Base-by-base conservation (phyloP, 2,797 vertebrate genomes). In the Nothura maculosa region DNA sequence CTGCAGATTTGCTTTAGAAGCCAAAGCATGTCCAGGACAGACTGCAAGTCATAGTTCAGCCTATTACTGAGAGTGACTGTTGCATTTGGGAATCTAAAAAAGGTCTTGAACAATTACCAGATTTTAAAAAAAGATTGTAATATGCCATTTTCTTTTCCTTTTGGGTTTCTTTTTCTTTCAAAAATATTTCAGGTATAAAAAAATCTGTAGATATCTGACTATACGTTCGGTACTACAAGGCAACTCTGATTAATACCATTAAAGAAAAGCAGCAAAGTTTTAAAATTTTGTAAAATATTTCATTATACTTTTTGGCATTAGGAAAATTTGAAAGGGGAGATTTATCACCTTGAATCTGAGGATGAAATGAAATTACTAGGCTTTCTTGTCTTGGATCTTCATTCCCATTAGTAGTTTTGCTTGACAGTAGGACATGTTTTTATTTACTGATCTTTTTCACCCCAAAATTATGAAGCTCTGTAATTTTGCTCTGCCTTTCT, bases 1-100 rank as follows among this genome's bases (percentile, higher is more conserved):
- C 61, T 87, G 60, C 64, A 92, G 76, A 36, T 82, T 89, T 24
- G 16, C 63, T 73, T 84, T 16, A 67, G 34, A 75, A 43, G 40
- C 20, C 27, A 80, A 76, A 47, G 28, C 81, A 79, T 62, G 18
- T 48, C 85, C 64, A 85, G 78, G 78, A 77, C 54, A 72, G 30
- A n/a, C 47, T n/a, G 13, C 30, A 86, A 79, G 6, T 64, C 67
- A 38, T 0, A 6, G 17, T 89, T 67, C 38, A 91, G 40, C 36
- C 28, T 30, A 24, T 47, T 77, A 75, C 5, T 47, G 48, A 58
- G 30, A 1, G 5, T 19, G 40, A 47, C 34, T 68, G 66, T 27
- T 68, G 18, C 12, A 21, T 34, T 20, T 57, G 48, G 42, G 68
- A 54, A 36, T 20, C 24, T 17, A 54, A 24, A 57, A 48, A 82